Evolutionary conservation across 2,797 vertebrate genomes (phyloP).

Genomic region (Sebastes matsubarae): DNA sequence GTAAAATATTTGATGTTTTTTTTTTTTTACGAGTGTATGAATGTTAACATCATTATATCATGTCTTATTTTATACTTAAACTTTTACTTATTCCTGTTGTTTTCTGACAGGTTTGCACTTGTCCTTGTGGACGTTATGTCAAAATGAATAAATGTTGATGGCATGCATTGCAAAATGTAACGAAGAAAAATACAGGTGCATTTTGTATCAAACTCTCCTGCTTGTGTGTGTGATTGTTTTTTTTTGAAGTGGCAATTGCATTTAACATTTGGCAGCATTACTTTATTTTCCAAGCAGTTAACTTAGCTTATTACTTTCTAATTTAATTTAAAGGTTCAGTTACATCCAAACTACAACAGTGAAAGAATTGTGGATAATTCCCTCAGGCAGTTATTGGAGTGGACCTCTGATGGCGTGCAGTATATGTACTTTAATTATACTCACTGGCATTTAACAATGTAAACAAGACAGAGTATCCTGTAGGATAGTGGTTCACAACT

Average conservation of each 20-base stretch:
- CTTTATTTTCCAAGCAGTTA: background rate
- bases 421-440: background rate
- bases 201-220: slow-evolving; percentile 70
- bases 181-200: slow-evolving; percentile 65
- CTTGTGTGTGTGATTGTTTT: background rate
- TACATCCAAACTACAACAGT: background rate
- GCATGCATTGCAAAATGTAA: slow-evolving; percentile 77
- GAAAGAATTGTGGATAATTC: background rate
- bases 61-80: slow-evolving; percentile 59
- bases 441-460: background rate
- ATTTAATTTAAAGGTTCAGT: background rate
- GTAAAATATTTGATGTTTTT: slow-evolving; percentile 43
- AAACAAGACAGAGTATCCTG: background rate
- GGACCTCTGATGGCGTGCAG: too few relatives aligned
- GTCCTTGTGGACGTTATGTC: slow-evolving; percentile 70
- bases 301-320: background rate
- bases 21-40: slow-evolving; percentile 60
- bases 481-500: background rate
- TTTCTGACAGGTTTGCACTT: slow-evolving; percentile 83
- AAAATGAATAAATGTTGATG: slow-evolving; percentile 75
- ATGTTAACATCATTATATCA: slow-evolving; percentile 58
- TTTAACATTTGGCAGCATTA: background rate
- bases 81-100: slow-evolving; percentile 57
- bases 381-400: background rate
- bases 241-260: background rate